A percentile compares a stretch with the other conserved stretches of the same genome.
Conservation (phyloP, 2,113 vertebrate genomes). For the Lonchura striata region DNA sequence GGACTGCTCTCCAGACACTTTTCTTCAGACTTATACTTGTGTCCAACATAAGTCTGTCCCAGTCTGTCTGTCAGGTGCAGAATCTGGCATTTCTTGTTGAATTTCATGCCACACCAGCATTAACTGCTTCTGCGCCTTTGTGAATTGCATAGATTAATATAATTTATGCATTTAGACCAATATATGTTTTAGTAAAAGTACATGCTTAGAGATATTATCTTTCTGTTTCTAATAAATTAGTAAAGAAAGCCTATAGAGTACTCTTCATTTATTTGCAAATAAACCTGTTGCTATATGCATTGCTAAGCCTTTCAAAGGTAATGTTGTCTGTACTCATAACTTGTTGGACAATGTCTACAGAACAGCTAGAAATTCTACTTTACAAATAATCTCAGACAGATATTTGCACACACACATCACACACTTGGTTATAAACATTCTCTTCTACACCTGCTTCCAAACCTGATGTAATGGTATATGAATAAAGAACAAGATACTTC, state of each 20-base stretch:
- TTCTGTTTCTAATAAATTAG: not conserved
- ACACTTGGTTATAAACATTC: not conserved
- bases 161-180: not conserved
- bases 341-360: not conserved
- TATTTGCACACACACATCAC: fast-evolving
- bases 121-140: not conserved
- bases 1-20: not conserved
- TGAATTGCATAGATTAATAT: not conserved
- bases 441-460: not conserved
- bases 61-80: not conserved
- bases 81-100: not conserved
- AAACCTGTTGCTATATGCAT: not conserved
- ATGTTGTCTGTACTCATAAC: not conserved
- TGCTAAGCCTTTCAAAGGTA: not conserved
- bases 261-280: not conserved
- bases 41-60: not conserved
- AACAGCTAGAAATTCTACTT: not conserved
- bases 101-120: not conserved
- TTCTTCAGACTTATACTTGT: not conserved
- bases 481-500: not conserved
- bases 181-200: not conserved
- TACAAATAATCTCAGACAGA: not conserved
- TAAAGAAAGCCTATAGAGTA: not conserved
- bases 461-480: not conserved
- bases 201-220: not conserved